Evolutionary conservation across 2,888 invertebrate genomes (phyloP).

Genomic region (Alviniconcha strummeri): DNA sequence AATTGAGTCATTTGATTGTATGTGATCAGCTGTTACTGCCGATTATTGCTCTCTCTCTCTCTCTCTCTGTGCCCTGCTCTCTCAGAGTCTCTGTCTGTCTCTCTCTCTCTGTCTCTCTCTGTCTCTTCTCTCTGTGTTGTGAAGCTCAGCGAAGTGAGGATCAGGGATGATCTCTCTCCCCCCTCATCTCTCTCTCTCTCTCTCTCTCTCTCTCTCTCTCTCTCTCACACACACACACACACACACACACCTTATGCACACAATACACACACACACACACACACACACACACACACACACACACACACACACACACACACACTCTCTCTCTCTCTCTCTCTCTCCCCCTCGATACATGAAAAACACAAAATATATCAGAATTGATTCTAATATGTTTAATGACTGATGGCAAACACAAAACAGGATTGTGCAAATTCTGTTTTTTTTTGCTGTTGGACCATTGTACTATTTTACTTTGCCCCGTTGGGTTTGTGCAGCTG

Average conservation of each 20-base stretch:
- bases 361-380: no score
- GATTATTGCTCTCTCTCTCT: background rate
- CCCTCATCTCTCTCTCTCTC: background rate
- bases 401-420: no score
- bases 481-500: no score
- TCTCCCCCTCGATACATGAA: background rate
- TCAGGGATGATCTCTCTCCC: no score
- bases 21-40: no score
- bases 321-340: constrained; percentile 10
- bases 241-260: background rate
- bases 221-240: background rate
- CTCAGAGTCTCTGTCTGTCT: background rate
- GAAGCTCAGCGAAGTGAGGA: no score
- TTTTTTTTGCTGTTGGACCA: background rate
- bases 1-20: no score
- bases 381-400: no score
- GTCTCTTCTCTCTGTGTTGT: background rate
- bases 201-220: background rate
- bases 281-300: background rate
- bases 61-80: background rate
- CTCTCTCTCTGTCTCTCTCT: background rate
- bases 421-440: no score
- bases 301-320: background rate
- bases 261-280: background rate
- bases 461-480: no score